Evolutionary conservation across 2,888 invertebrate genomes (phyloP).

Genomic region (Archips crataeganus): DNA sequence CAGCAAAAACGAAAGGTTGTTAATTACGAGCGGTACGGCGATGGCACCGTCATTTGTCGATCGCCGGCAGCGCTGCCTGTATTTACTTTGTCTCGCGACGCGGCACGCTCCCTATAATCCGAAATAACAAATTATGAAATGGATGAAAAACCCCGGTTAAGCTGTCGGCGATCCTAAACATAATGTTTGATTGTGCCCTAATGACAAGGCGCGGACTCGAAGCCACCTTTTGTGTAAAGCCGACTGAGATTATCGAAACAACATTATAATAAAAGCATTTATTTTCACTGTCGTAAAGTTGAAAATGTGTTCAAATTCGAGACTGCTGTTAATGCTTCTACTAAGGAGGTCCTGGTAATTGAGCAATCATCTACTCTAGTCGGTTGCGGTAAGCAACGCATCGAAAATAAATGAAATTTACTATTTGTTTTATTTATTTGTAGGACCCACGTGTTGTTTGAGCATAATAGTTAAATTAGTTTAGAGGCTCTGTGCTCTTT

Average conservation of each 20-base stretch:
- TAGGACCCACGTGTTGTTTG: conserved; percentile 56
- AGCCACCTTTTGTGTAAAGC: conserved; percentile 80
- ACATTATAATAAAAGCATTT: conserved; percentile 69
- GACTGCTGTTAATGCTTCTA: conserved; percentile 73
- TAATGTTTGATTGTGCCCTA: conserved; percentile 84
- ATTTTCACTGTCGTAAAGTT: conserved; percentile 69
- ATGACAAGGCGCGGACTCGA: conserved; percentile 83
- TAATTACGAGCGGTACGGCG: conserved; percentile 62
- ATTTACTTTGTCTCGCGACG: conserved; percentile 79
- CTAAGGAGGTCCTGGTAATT: conserved; percentile 85
- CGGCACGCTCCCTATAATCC: conserved; percentile 82
- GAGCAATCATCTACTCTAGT: conserved; percentile 85
- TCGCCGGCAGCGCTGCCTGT: conserved; percentile 60
- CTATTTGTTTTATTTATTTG: conserved; percentile 77
- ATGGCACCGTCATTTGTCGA: conserved; percentile 55
- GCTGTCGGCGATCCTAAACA: conserved; percentile 85
- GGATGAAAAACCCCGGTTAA: conserved; percentile 83
- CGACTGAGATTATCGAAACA: conserved; percentile 72
- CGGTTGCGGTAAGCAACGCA: conserved; percentile 81
- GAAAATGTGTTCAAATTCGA: conserved; percentile 62
- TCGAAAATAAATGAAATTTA: conserved; percentile 80
- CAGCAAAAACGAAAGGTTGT: conserved; percentile 51
- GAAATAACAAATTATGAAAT: conserved; percentile 85
- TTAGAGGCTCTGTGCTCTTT: conserved; percentile 46
- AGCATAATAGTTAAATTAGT: conserved; percentile 56